These are phyloP conservation scores for Anisognathus igniventris DNA, from an alignment of 2,797 vertebrate genomes.

Conservation along the genomic window DNA sequence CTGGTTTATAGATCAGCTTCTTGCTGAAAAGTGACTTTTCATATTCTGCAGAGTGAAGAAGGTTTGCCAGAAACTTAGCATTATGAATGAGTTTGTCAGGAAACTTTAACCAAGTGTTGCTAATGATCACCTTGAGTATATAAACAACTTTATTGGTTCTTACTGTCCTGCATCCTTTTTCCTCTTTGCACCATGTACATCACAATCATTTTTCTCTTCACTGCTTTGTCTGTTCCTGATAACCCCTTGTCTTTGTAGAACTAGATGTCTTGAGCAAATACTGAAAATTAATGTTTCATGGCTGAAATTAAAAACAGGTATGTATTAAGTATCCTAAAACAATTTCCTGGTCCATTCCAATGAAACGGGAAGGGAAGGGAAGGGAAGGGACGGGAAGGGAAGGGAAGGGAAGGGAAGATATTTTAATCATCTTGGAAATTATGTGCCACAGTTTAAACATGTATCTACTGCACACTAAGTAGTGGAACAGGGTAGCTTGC, in stretches of 20 bases:
- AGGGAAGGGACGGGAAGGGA: not conserved
- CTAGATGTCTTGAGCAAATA: not conserved
- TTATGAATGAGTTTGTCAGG: constrained; percentile 6
- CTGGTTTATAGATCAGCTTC: not conserved
- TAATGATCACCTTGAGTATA: not conserved
- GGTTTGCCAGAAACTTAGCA: not conserved
- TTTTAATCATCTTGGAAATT: not conserved
- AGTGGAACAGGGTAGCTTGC: not conserved
- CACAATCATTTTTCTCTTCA: not conserved
- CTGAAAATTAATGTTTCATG: not conserved
- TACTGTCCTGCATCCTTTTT: not conserved
- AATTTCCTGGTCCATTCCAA: not conserved
- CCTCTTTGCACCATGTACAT: not conserved
- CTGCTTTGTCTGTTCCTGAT: not conserved
- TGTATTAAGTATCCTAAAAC: not conserved
- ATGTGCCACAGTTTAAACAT: not conserved
- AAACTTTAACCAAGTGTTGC: not conserved
- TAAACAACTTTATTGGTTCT: not conserved
- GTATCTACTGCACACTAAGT: not conserved
- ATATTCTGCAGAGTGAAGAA: not conserved
- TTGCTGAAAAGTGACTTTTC: not conserved
- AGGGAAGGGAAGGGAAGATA: not conserved
- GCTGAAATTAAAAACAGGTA: not conserved
- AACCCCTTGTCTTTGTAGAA: not conserved
- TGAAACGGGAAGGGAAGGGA: not conserved